A percentile compares a stretch with the other conserved stretches of the same genome.
Evolutionary conservation across 1,140 invertebrate genomes (phyloP).

Genomic region (Zaprionus camerounensis): DNA sequence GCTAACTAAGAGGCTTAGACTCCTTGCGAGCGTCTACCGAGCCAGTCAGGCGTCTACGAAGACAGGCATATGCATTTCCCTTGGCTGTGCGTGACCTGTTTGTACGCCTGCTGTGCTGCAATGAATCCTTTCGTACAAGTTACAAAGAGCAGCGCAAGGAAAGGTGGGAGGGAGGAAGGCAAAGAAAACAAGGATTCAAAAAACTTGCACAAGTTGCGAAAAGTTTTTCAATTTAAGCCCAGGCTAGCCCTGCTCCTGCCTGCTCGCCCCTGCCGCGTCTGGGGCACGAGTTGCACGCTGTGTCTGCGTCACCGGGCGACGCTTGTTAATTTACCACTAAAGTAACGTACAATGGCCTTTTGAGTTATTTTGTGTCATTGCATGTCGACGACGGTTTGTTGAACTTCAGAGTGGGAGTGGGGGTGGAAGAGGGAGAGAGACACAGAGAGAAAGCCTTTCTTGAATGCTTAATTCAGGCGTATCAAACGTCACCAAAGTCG

Average conservation of each 20-base stretch:
- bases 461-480: constrained; percentile 27
- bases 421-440: no score
- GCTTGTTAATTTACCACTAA: constrained; percentile 72
- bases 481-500: not conserved
- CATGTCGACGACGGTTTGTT: constrained; percentile 56
- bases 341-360: constrained; percentile 72
- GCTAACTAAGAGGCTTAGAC: constrained; percentile 14
- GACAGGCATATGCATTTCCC: constrained; percentile 26
- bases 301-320: constrained; percentile 22
- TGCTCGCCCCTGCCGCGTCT: not conserved
- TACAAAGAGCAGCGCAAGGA: not conserved
- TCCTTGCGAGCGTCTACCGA: constrained; percentile 13
- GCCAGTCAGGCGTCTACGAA: not conserved
- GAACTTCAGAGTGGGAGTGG: constrained; percentile 34
- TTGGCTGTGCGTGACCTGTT: constrained; percentile 5
- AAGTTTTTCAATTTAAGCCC: constrained; percentile 78
- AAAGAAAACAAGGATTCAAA: constrained; percentile 37
- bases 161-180: constrained; percentile 34
- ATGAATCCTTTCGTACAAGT: constrained; percentile 56
- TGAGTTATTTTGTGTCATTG: constrained; percentile 69
- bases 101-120: constrained; percentile 49
- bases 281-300: constrained; percentile 18
- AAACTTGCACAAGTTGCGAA: constrained; percentile 69
- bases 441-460: not conserved
- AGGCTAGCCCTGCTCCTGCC: not conserved